A percentile compares a stretch with the other conserved stretches of the same genome.
phyloP scores from a whole-genome alignment of 2,113 vertebrate genomes.

The Lepus europaeus region DNA sequence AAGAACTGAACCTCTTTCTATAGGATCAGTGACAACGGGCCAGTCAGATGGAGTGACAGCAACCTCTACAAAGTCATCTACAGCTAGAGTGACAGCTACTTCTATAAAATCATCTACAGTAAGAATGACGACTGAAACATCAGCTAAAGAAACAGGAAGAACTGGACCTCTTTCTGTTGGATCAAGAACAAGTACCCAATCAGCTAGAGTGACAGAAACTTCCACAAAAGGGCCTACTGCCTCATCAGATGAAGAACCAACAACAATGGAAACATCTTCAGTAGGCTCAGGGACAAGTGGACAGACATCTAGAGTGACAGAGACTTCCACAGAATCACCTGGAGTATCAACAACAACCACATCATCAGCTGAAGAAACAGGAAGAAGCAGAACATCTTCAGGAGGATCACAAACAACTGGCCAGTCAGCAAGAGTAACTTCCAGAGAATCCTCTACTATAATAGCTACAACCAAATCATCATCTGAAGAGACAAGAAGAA shows the following conservation, averaged over 20 bases:
- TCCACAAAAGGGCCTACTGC: no score
- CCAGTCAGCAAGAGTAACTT: neutral
- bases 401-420: no score
- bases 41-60: neutral
- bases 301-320: no score
- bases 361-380: neutral
- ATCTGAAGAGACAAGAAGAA: neutral
- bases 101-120: neutral
- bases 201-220: neutral
- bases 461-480: no score
- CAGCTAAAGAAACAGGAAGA: neutral
- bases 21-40: no score
- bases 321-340: neutral
- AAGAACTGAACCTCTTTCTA: neutral
- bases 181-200: neutral
- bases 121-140: neutral
- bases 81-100: neutral
- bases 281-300: rapidly evolving
- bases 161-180: neutral
- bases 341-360: no score
- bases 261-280: neutral
- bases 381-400: no score
- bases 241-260: no score
- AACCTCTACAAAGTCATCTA: no score
- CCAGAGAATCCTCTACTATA: no score